Base-by-base conservation (phyloP, 1,140 invertebrate species). In the Trachelipus rathkii region DNA sequence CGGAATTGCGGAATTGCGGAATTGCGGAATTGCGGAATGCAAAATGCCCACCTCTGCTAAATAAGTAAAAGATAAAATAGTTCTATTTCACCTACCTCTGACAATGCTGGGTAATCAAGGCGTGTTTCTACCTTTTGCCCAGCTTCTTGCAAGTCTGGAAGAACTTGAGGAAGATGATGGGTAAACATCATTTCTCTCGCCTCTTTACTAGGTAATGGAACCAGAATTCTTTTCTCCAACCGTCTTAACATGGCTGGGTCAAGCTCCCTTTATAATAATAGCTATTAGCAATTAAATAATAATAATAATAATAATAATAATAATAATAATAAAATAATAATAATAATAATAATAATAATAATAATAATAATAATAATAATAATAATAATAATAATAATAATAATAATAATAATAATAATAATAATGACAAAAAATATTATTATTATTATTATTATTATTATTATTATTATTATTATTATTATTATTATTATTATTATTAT, bases 201-300 rank as follows among this genome's bases (percentile, higher is more conserved):
- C 44, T 88, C 84, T 19, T 82, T 82, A 73, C 90, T 88, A 0
- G 95, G 95, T 73, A 95, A 84, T 46, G 91, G 89, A 5, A 97
- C 90, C 33, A 93, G 86, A 76, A 97, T 91, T 74, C 92, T 88
- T 84, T 96, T 97, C 82, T 97, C 95, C 69, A 97, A 88, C 72
- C 95, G 87, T 71, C 95, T 86, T 50, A 97, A 84, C 82, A 97
- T 90, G 0, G 95, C 95, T 79, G 91, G 86, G 84, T 97, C 95
- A 76, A 96, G 88, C 83, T 95, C 93, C 92, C 92, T 33, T 33
- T 33, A 33, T 6, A 33, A 6, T 33, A 3, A 6, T 33, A 33
- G 6, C 6, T 33, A 33, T 3, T 33, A 33, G 6, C 6, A 33
- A 33, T 33, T 3, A n/a, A n/a, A 33, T 33, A 6, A 33, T 33